phyloP scores from a whole-genome alignment of 2,113 vertebrate species.

The Mesitornis unicolor region DNA sequence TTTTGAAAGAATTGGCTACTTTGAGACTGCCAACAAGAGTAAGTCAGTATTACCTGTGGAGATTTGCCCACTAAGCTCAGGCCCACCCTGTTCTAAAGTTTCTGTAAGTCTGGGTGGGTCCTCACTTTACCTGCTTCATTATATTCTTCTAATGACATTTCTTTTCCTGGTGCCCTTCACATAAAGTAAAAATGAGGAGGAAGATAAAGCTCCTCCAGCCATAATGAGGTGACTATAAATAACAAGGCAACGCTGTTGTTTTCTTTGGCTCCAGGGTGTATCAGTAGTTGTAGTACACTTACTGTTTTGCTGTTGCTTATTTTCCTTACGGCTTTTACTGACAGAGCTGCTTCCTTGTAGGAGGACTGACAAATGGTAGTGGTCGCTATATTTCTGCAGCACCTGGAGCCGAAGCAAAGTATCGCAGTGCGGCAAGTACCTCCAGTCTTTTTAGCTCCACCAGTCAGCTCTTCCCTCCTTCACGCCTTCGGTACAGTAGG shows the following conservation, averaged over 20 bases:
- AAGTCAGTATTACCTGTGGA: background rate
- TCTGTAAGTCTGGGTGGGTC: background rate
- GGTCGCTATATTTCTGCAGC: constrained; percentile 96
- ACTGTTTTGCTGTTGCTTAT: constrained; percentile 4
- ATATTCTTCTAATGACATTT: background rate
- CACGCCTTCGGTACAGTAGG: constrained; percentile 90
- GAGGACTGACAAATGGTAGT: constrained; percentile 95
- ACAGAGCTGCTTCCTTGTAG: constrained; percentile 80
- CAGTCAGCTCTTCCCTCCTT: constrained; percentile 95
- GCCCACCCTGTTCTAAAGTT: background rate
- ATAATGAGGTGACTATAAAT: background rate
- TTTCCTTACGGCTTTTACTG: constrained; percentile 33
- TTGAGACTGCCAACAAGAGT: background rate
- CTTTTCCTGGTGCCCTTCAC: constrained; percentile 22
- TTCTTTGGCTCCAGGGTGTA: constrained; percentile 21
- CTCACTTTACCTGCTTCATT: background rate
- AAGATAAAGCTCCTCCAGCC: constrained; percentile 14
- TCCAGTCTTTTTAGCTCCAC: constrained; percentile 94
- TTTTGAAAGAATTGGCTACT: constrained; percentile 47
- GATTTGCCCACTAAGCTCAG: background rate
- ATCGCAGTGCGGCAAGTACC: constrained; percentile 84
- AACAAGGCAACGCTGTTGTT: background rate
- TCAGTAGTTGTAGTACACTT: constrained; percentile 33
- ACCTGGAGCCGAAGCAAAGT: constrained; percentile 95
- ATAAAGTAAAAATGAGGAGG: constrained; percentile 5